These are phyloP conservation scores for Azemiops feae DNA, from an alignment of 2,113 vertebrate genomes.

Conservation along the genomic window DNA sequence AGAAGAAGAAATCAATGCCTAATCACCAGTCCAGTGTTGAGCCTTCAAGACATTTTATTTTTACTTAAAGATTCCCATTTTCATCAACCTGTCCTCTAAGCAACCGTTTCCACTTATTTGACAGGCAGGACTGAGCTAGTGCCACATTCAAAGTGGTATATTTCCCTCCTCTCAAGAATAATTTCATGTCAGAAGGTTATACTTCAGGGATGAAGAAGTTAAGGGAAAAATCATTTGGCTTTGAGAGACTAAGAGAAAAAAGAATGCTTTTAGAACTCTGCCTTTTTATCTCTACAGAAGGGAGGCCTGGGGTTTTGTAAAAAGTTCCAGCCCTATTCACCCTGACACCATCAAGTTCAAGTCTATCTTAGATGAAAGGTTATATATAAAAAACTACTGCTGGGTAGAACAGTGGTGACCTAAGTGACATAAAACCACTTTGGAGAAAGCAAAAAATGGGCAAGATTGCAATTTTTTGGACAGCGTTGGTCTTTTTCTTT, in stretches of 20 bases:
- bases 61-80: not conserved
- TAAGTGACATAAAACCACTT: not conserved
- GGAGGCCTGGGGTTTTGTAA: not conserved
- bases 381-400: not conserved
- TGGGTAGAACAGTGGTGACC: not conserved
- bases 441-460: not conserved
- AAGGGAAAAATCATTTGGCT: not conserved
- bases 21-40: not conserved
- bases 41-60: not conserved
- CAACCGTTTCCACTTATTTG: accelerated
- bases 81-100: not conserved
- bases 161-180: not conserved
- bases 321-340: not conserved
- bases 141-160: not conserved
- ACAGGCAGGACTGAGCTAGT: not conserved
- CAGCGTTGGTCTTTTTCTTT: not conserved
- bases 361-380: not conserved
- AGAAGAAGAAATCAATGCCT: not conserved
- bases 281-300: not conserved
- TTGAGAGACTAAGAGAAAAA: accelerated
- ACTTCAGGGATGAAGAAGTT: not conserved
- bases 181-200: conserved; percentile 11
- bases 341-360: not conserved
- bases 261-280: not conserved
- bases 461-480: not conserved